These are phyloP conservation scores for Hylomyscus alleni DNA, from an alignment of 2,797 vertebrate species.

Conservation along the genomic window DNA sequence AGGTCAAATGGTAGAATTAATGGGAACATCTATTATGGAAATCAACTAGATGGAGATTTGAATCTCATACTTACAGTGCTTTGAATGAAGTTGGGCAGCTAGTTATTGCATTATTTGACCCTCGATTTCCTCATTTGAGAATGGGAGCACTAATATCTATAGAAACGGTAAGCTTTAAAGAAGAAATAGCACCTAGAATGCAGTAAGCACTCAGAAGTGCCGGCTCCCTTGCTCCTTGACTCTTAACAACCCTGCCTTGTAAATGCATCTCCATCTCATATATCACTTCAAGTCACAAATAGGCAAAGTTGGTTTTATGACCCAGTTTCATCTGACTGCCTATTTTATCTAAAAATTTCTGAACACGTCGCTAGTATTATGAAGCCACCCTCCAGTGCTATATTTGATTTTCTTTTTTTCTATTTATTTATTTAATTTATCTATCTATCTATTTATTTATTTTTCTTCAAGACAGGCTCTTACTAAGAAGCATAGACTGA, in stretches of 20 bases:
- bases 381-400: not conserved
- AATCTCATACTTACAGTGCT: not conserved
- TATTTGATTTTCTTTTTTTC: not conserved
- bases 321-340: conserved; percentile 45
- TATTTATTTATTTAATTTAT: not conserved
- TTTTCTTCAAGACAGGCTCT: not conserved
- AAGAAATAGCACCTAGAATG: not conserved
- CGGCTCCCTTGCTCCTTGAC: not conserved
- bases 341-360: conserved; percentile 55
- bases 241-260: conserved; percentile 9
- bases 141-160: not conserved
- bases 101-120: not conserved
- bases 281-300: conserved; percentile 37
- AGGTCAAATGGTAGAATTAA: not conserved
- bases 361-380: not conserved
- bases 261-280: not conserved
- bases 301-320: conserved; percentile 53
- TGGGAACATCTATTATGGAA: not conserved
- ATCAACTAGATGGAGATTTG: conserved; percentile 18
- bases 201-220: not conserved
- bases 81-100: not conserved
- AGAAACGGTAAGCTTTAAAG: not conserved
- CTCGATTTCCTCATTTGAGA: conserved; percentile 8
- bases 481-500: not conserved
- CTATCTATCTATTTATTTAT: no score